Evolutionary conservation across 2,113 vertebrate species (phyloP).

Genomic region (Thinocorus orbignyianus): DNA sequence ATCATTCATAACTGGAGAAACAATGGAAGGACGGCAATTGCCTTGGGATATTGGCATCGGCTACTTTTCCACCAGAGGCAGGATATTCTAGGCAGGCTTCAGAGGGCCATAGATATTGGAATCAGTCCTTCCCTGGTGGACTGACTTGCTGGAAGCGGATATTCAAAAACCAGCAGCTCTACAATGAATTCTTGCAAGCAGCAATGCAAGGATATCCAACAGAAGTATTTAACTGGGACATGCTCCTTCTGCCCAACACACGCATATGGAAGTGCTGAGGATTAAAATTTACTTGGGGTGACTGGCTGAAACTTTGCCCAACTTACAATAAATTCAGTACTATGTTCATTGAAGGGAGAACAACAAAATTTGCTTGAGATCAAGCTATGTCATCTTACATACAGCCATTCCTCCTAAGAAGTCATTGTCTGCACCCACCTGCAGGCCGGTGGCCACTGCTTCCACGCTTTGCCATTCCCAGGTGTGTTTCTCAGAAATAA

Average conservation of each 20-base stretch:
- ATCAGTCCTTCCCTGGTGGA: background rate
- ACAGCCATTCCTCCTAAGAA: background rate
- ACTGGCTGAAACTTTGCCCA: background rate
- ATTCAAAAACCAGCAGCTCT: background rate
- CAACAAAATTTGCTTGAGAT: background rate
- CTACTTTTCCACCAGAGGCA: background rate
- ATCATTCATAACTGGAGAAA: background rate
- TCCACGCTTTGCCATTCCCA: constrained; percentile 97
- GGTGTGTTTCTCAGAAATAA: constrained; percentile 89
- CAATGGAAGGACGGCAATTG: background rate
- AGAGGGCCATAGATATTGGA: background rate
- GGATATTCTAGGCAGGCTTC: background rate
- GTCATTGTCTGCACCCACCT: constrained; percentile 73
- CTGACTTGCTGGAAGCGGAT: background rate
- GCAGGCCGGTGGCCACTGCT: constrained; percentile 94
- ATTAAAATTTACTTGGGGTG: background rate
- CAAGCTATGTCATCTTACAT: background rate
- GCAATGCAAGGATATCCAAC: background rate
- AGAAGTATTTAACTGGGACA: background rate
- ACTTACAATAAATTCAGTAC: background rate
- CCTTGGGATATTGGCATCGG: background rate
- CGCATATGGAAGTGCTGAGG: background rate
- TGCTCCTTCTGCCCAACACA: background rate
- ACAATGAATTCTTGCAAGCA: background rate
- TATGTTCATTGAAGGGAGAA: background rate